Percentiles rank a stretch among this genome's conserved stretches.
These are phyloP conservation scores for Carpatolechia fugitivella DNA, from an alignment of 2,888 invertebrate genomes.

Conservation along the genomic window DNA sequence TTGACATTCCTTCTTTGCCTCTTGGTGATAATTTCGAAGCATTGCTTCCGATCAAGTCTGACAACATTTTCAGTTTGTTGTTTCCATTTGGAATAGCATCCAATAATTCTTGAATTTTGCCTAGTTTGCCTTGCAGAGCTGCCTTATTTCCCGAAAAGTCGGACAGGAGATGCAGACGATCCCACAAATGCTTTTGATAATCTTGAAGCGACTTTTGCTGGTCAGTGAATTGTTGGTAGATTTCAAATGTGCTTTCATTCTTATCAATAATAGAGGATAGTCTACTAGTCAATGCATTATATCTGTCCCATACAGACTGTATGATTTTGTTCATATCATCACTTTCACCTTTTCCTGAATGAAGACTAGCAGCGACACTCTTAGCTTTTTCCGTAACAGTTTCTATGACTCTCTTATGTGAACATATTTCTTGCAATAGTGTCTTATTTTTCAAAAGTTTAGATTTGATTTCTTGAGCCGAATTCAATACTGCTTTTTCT, in stretches of 20 bases:
- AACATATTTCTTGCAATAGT: slow-evolving; percentile 91
- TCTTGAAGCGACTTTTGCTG: slow-evolving; percentile 92
- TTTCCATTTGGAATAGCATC: slow-evolving; percentile 88
- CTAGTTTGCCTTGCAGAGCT: slow-evolving; percentile 88
- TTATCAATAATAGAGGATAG: slow-evolving; percentile 84
- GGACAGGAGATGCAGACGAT: slow-evolving; percentile 88
- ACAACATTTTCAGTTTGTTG: slow-evolving; percentile 86
- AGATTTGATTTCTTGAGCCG: slow-evolving; percentile 90
- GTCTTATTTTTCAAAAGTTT: slow-evolving; percentile 92
- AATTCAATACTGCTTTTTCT: slow-evolving; percentile 85
- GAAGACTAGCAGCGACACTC: slow-evolving; percentile 80
- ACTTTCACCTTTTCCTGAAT: slow-evolving; percentile 75
- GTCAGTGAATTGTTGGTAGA: slow-evolving; percentile 92
- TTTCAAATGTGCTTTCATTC: slow-evolving; percentile 87
- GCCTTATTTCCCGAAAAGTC: slow-evolving; percentile 94
- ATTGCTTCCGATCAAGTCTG: slow-evolving; percentile 85
- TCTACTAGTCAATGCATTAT: slow-evolving; percentile 84
- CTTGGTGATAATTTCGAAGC: slow-evolving; percentile 86
- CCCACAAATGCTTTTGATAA: slow-evolving; percentile 94
- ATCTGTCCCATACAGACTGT: slow-evolving; percentile 86
- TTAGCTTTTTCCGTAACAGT: slow-evolving; percentile 93
- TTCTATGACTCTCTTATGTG: slow-evolving; percentile 94
- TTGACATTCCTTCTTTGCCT: slow-evolving; percentile 91
- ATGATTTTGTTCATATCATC: slow-evolving; percentile 84
- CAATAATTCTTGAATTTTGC: slow-evolving; percentile 89